These are phyloP conservation scores for Sycophila texana DNA, from an alignment of 2,888 invertebrate species.

Conservation along the genomic window DNA sequence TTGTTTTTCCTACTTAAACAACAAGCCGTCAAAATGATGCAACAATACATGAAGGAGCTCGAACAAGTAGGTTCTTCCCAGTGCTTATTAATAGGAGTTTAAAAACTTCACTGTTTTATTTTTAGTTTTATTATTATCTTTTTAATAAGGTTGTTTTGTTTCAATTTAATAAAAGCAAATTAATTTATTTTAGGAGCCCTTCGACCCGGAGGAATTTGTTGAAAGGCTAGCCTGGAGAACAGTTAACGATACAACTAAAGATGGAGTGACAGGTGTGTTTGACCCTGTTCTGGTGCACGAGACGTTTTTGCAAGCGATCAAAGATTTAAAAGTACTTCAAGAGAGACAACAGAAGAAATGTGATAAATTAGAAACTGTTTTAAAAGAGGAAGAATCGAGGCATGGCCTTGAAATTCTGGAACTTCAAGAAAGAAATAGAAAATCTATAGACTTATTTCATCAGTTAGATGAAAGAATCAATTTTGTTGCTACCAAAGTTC, in stretches of 20 bases:
- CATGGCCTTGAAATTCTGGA: slow-evolving; percentile 89
- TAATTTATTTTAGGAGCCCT: slow-evolving; percentile 86
- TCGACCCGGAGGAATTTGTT: slow-evolving; percentile 97
- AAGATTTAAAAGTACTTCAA: slow-evolving; percentile 86
- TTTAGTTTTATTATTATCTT: background rate
- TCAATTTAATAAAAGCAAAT: too few relatives aligned
- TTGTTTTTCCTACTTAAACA: background rate
- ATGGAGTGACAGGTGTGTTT: slow-evolving; percentile 83
- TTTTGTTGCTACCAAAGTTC: slow-evolving; percentile 96
- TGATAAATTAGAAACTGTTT: slow-evolving; percentile 84
- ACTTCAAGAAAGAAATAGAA: slow-evolving; percentile 91
- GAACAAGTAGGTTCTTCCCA: slow-evolving; percentile 81
- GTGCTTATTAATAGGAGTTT: slow-evolving; percentile 27
- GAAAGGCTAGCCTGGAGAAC: slow-evolving; percentile 97
- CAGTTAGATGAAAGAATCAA: slow-evolving; percentile 97
- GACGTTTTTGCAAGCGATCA: slow-evolving; percentile 95
- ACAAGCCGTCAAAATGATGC: slow-evolving; percentile 83
- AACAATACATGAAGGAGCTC: slow-evolving; percentile 91
- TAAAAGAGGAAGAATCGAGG: slow-evolving; percentile 87
- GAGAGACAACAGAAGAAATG: slow-evolving; percentile 92
- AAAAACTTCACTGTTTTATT: slow-evolving; percentile 23
- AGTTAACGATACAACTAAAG: slow-evolving; percentile 83
- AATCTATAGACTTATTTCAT: slow-evolving; percentile 91
- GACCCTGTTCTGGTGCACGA: slow-evolving; percentile 92
- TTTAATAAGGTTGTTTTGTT: slow-evolving; percentile 2